Evolutionary conservation across 2,888 invertebrate species (phyloP).

Genomic region (Siphonodentalium dalli): DNA sequence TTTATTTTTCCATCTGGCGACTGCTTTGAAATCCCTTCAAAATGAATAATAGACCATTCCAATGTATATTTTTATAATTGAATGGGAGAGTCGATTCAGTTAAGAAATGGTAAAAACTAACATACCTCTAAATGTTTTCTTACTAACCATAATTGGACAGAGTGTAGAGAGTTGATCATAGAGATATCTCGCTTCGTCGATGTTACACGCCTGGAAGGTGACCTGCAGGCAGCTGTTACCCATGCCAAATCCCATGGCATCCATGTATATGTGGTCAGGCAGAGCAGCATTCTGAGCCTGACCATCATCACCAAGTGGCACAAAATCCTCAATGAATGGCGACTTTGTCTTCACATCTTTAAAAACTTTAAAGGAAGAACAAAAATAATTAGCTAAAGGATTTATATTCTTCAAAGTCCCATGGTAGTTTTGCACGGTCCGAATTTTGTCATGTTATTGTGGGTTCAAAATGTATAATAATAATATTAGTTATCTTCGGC

Average conservation of each 20-base stretch:
- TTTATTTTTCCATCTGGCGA: no score
- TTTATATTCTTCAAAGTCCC: no score
- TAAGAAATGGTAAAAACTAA: neutral
- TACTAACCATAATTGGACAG: constrained; percentile 90
- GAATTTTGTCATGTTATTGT: no score
- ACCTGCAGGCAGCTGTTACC: constrained; percentile 94
- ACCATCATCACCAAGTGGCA: constrained; percentile 69
- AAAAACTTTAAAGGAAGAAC: constrained; percentile 74
- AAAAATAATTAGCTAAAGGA: no score
- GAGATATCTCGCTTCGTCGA: constrained; percentile 90
- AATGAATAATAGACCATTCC: no score
- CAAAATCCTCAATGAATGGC: constrained; percentile 73
- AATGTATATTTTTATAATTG: no score
- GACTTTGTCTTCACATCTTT: constrained; percentile 82
- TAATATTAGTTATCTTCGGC: no score
- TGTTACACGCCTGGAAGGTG: constrained; percentile 92
- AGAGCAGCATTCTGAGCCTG: constrained; percentile 74
- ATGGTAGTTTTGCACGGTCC: no score
- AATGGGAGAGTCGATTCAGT: no score
- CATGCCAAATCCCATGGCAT: constrained; percentile 98
- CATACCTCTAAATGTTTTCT: no score
- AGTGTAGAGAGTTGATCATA: constrained; percentile 97
- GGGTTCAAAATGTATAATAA: no score
- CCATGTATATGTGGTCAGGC: constrained; percentile 95
- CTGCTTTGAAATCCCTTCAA: neutral